These are phyloP conservation scores for Diuraphis noxia DNA, from an alignment of 1,140 invertebrate species.

Conservation along the genomic window DNA sequence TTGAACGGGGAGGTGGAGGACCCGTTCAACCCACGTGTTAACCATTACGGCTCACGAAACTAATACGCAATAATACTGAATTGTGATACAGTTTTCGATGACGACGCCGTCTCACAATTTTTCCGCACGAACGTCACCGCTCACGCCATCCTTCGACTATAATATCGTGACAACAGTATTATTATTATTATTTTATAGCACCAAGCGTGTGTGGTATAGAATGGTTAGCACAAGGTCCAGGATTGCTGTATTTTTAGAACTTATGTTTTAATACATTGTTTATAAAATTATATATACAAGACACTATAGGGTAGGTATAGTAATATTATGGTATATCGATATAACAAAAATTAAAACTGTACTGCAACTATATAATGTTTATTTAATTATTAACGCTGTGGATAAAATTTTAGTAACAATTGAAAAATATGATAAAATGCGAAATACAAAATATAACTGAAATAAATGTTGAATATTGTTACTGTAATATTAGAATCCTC, in stretches of 20 bases:
- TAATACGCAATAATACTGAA: neutral
- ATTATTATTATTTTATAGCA: neutral
- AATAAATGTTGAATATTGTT: neutral
- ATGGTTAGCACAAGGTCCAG: neutral
- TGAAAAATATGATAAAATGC: neutral
- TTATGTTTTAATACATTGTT: neutral
- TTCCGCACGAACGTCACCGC: neutral
- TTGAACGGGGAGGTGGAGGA: neutral
- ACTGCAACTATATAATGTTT: too few species aligned
- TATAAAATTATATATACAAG: neutral
- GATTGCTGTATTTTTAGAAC: neutral
- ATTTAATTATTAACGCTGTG: too few species aligned
- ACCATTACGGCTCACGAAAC: neutral
- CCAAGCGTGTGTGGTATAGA: neutral
- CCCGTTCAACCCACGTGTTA: neutral
- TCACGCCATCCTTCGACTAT: neutral
- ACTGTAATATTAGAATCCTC: neutral
- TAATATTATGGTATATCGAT: too few species aligned
- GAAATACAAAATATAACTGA: neutral
- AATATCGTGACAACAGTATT: conserved; percentile 7
- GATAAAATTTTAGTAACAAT: too few species aligned
- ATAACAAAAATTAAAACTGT: too few species aligned
- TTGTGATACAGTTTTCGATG: conserved; percentile 3
- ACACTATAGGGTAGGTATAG: too few species aligned
- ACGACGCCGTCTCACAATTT: neutral